phyloP scores from a whole-genome alignment of 1,140 invertebrate species.

The Drosophila fuyamai region DNA sequence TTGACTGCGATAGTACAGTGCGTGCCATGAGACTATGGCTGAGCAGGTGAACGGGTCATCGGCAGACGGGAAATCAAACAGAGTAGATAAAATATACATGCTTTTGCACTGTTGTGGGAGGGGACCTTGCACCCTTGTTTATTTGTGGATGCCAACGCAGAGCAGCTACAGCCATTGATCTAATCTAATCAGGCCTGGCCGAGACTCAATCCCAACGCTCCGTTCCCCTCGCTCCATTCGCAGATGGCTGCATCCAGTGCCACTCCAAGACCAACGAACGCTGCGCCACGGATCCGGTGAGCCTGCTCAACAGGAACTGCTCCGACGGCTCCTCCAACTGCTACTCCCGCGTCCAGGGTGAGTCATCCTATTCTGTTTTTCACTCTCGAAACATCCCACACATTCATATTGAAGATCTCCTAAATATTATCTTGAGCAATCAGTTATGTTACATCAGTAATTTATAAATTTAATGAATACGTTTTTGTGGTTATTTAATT shows the following conservation, averaged over 20 bases:
- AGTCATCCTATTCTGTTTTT: conserved; percentile 6
- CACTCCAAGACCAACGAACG: conserved; percentile 59
- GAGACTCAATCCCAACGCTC: conserved; percentile 10
- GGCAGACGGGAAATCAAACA: neutral
- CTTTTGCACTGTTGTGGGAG: neutral
- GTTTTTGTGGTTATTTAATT: too few relatives aligned
- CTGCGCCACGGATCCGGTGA: conserved; percentile 71
- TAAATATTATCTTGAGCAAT: too few relatives aligned
- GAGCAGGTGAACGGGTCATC: neutral
- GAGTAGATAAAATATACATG: neutral
- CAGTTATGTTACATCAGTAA: too few relatives aligned
- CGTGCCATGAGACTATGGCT: neutral
- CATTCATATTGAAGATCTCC: too few relatives aligned
- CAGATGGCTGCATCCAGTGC: conserved; percentile 80
- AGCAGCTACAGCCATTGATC: conserved; percentile 11
- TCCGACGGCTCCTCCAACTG: conserved; percentile 45
- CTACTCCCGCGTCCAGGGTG: conserved; percentile 58
- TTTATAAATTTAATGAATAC: too few relatives aligned
- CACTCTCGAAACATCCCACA: neutral
- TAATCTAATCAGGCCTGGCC: conserved; percentile 36
- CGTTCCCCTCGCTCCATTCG: conserved; percentile 31
- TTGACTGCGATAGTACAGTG: conserved; percentile 30
- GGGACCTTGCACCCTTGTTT: neutral
- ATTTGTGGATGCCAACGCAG: neutral
- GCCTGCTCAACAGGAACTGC: conserved; percentile 68